Percentiles rank a stretch among this genome's conserved stretches.
Evolutionary conservation across 1,140 invertebrate species (phyloP).

Genomic region (Psilanteris sp.): DNA sequence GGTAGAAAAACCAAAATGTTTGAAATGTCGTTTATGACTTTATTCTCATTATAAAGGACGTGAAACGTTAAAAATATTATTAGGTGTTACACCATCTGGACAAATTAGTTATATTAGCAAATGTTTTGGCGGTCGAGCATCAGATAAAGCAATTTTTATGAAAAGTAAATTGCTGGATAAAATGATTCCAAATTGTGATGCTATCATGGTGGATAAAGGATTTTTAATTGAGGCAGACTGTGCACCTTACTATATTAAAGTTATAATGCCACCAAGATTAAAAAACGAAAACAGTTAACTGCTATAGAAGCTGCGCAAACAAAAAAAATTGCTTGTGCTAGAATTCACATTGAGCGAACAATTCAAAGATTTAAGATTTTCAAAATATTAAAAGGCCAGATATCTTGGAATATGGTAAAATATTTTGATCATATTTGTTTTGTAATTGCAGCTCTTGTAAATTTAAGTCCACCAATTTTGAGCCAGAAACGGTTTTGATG

Average conservation of each 20-base stretch:
- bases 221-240: conserved; percentile 25
- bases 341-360: conserved; percentile 29
- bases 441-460: not conserved
- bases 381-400: conserved; percentile 43
- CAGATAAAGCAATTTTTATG: conserved; percentile 65
- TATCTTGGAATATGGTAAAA: conserved; percentile 5
- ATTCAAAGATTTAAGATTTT: conserved; percentile 69
- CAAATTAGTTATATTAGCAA: conserved; percentile 6
- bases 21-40: not conserved
- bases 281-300: conserved; percentile 39
- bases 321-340: conserved; percentile 63
- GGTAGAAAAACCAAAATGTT: conserved; percentile 28
- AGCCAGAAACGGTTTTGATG: not conserved
- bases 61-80: conserved; percentile 8
- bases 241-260: conserved; percentile 8
- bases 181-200: conserved; percentile 17
- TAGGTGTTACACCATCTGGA: conserved; percentile 20
- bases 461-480: not conserved
- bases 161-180: conserved; percentile 3
- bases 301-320: conserved; percentile 53
- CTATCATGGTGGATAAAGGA: conserved; percentile 54
- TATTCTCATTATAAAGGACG: conserved; percentile 25
- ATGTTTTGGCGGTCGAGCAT: conserved; percentile 31
- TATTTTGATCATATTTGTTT: not conserved
- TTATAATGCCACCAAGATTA: conserved; percentile 47